A percentile compares a stretch with the other conserved stretches of the same genome.
phyloP scores from a whole-genome alignment of 1,140 invertebrate species.

The Drosophila triauraria region DNA sequence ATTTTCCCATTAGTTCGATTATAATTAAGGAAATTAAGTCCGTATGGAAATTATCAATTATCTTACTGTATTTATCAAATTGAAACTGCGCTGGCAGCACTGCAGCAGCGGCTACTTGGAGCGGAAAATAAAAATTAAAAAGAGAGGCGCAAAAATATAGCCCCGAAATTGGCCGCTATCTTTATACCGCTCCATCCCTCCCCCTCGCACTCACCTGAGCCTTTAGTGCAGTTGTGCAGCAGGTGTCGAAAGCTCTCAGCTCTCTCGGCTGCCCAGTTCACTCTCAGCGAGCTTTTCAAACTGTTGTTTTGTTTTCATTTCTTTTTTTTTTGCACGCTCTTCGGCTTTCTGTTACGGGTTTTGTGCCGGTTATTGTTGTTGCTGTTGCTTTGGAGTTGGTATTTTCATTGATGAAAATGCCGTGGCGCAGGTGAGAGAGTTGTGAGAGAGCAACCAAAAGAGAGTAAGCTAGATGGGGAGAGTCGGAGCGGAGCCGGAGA shows the following conservation, averaged over 20 bases:
- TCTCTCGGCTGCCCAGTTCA: not conserved
- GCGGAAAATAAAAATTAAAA: conserved; percentile 30
- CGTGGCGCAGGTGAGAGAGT: conserved; percentile 7
- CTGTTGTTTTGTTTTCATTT: conserved; percentile 55
- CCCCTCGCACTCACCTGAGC: not conserved
- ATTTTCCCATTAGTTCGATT: conserved; percentile 12
- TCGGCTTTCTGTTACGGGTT: conserved; percentile 42
- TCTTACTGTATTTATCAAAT: conserved; percentile 15
- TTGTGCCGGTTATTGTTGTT: conserved; percentile 74
- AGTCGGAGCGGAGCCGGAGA: conserved; percentile 6
- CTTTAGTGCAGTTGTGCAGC: conserved; percentile 50
- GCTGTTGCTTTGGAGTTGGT: conserved; percentile 38
- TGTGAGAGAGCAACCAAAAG: conserved; percentile 9
- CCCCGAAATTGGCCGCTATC: conserved; percentile 37
- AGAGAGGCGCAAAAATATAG: conserved; percentile 18
- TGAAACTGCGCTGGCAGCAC: conserved; percentile 1
- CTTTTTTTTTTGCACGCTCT: conserved; percentile 23
- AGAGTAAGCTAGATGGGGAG: conserved; percentile 2
- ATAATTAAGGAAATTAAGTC: conserved; percentile 18
- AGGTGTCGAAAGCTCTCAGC: conserved; percentile 64
- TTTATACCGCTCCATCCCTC: not conserved
- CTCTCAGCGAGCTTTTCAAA: conserved; percentile 59
- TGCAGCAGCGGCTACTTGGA: conserved; percentile 8
- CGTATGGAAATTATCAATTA: conserved; percentile 19
- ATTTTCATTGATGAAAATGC: conserved; percentile 78